Base-by-base conservation (phyloP, 2,888 invertebrate species). In the Drosophila mimica region DNA sequence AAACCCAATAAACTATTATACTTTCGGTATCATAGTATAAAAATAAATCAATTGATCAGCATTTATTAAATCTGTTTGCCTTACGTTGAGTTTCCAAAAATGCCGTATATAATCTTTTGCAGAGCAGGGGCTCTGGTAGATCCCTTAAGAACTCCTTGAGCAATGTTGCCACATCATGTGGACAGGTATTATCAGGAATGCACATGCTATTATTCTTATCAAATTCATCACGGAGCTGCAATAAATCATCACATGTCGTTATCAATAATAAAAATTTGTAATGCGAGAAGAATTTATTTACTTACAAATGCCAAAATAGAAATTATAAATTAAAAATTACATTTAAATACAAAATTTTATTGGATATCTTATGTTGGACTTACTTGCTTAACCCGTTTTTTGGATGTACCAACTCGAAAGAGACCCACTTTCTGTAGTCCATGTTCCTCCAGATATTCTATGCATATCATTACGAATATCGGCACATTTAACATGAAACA, bases 121-220 rank as follows among this genome's bases (percentile, higher is more conserved):
- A 98, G 49, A 99, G 95, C 74, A 99, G 94, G 11, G 98, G 97
- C 92, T 99, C 98, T 0, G 98, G 98, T 48, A 99, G 94, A 92
- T 99, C 98, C 59, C 99, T 94, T 81, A 99, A 96, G 94, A 96
- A 99, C 93, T 98, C 98, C 93, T 99, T 99, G 38, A 99, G 95
- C 48, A 99, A 94, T 0, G 98, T 97, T 11, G 98, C 98, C 66
- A 98, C 97, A 92, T 99, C 98, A 93, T 99, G 98, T 1, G 98
- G 98, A 93, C 97, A 97, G 85, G 96, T 96, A 53, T 80, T 68
- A 17, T 97, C 96, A 13, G 96, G 95, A 83, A 98, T 94, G 31
- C 60, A 46, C 69, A 95, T 94, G 17, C 95, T 94, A 84, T 95
- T 95, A 25, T 97, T 97, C 74, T 95, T 95, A 93, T 98, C 98